A percentile compares a stretch with the other conserved stretches of the same genome.
Conservation (phyloP, 2,888 invertebrate species). For the Trichogramma evanescens region DNA sequence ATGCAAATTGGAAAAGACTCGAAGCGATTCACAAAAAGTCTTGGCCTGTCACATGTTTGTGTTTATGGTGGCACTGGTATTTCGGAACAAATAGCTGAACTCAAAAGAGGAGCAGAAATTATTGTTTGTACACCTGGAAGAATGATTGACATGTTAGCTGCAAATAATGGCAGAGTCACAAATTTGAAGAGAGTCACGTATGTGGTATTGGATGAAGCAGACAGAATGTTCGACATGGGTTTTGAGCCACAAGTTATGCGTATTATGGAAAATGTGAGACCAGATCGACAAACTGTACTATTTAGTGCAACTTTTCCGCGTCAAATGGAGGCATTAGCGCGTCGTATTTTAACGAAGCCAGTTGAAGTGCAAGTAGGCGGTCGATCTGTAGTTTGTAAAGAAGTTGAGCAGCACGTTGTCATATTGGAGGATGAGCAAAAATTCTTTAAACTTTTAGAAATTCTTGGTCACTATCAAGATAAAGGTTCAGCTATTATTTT, state of each 20-base stretch:
- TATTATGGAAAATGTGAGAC: conserved; percentile 93
- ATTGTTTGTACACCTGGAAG: conserved; percentile 98
- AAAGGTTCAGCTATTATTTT: conserved; percentile 92
- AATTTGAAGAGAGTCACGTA: conserved; percentile 95
- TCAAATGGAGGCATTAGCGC: conserved; percentile 97
- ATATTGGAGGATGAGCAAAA: conserved; percentile 94
- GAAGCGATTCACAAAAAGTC: conserved; percentile 84
- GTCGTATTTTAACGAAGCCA: conserved; percentile 87
- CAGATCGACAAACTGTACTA: conserved; percentile 96
- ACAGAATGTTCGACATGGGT: conserved; percentile 99
- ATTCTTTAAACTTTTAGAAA: conserved; percentile 91
- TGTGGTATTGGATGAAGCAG: conserved; percentile 96
- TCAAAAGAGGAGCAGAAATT: conserved; percentile 94
- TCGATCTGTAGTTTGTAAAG: conserved; percentile 92
- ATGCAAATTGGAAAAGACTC: conserved; percentile 98
- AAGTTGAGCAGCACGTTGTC: conserved; percentile 92
- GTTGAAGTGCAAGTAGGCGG: conserved; percentile 97
- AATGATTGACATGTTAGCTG: conserved; percentile 99
- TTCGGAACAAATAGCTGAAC: conserved; percentile 90
- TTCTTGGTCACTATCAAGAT: conserved; percentile 91
- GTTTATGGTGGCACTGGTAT: conserved; percentile 98
- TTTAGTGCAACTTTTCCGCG: conserved; percentile 98
- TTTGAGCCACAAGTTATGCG: conserved; percentile 89
- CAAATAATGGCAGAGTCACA: conserved; percentile 95
- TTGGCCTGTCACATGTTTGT: conserved; percentile 83